Evolutionary conservation across 2,888 invertebrate genomes (phyloP).

Genomic region (Carabus problematicus): DNA sequence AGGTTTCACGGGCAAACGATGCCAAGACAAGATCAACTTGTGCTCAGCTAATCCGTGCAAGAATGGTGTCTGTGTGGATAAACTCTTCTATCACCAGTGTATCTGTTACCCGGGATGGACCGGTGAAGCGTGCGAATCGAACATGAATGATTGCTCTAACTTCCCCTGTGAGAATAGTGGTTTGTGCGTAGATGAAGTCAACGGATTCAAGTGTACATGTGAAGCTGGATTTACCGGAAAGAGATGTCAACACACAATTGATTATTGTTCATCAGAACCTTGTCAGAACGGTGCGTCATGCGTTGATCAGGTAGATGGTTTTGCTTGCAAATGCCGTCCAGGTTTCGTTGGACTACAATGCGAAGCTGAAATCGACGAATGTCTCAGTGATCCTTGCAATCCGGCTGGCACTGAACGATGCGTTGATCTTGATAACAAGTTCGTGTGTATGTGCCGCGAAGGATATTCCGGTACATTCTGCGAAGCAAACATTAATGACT

Average conservation of each 20-base stretch:
- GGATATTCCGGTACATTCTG: slow-evolving; percentile 87
- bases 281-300: slow-evolving; percentile 94
- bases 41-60: slow-evolving; percentile 90
- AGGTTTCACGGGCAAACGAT: slow-evolving; percentile 95
- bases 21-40: slow-evolving; percentile 93
- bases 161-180: slow-evolving; percentile 93
- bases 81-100: slow-evolving; percentile 84
- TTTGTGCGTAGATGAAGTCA: slow-evolving; percentile 85
- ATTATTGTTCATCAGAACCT: slow-evolving; percentile 88
- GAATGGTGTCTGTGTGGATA: slow-evolving; percentile 93
- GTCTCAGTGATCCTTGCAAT: slow-evolving; percentile 88
- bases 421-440: slow-evolving; percentile 87
- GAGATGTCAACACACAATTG: slow-evolving; percentile 90
- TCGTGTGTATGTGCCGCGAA: slow-evolving; percentile 85
- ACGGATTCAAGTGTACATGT: slow-evolving; percentile 87
- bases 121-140: slow-evolving; percentile 83
- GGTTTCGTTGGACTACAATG: slow-evolving; percentile 93
- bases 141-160: slow-evolving; percentile 88
- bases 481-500: slow-evolving; percentile 87
- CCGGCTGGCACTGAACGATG: slow-evolving; percentile 90
- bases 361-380: slow-evolving; percentile 92
- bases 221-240: slow-evolving; percentile 95
- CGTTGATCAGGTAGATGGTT: slow-evolving; percentile 86
- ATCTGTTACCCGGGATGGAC: slow-evolving; percentile 94
- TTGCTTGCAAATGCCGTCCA: slow-evolving; percentile 90